phyloP scores from a whole-genome alignment of 2,888 invertebrate genomes.

The Eupithecia subumbrata region DNA sequence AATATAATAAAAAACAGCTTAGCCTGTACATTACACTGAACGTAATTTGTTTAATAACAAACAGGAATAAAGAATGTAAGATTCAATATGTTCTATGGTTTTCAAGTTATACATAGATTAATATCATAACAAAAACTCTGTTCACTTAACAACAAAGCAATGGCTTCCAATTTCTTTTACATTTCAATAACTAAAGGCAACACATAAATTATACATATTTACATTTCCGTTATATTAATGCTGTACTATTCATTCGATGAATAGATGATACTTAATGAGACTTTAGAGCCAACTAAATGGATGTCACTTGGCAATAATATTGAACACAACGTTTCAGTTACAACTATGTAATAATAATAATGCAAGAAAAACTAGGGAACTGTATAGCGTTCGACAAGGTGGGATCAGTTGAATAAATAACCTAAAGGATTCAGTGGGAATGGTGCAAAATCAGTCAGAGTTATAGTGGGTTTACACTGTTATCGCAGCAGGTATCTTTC shows the following conservation, averaged over 20 bases:
- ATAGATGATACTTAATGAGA: background rate
- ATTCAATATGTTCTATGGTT: constrained; percentile 57
- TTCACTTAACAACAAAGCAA: constrained; percentile 26
- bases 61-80: constrained; percentile 54
- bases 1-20: constrained; percentile 51
- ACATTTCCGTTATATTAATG: background rate
- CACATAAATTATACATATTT: constrained; percentile 1
- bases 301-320: constrained; percentile 51
- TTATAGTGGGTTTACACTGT: constrained; percentile 23
- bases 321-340: constrained; percentile 59
- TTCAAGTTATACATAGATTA: constrained; percentile 57
- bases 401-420: constrained; percentile 64
- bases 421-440: constrained; percentile 59
- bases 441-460: constrained; percentile 61
- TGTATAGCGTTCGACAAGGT: constrained; percentile 64
- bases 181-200: background rate
- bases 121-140: constrained; percentile 57
- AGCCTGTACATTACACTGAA: constrained; percentile 53
- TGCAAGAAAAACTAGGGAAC: constrained; percentile 59
- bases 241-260: background rate
- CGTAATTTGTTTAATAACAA: constrained; percentile 51
- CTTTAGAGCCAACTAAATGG: constrained; percentile 57
- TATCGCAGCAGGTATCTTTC: background rate
- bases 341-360: constrained; percentile 50
- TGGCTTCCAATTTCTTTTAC: background rate